Percentiles rank a stretch among this genome's conserved stretches.
These are phyloP conservation scores for Coracias cyanogaster DNA, from an alignment of 2,797 vertebrate species.

Conservation along the genomic window DNA sequence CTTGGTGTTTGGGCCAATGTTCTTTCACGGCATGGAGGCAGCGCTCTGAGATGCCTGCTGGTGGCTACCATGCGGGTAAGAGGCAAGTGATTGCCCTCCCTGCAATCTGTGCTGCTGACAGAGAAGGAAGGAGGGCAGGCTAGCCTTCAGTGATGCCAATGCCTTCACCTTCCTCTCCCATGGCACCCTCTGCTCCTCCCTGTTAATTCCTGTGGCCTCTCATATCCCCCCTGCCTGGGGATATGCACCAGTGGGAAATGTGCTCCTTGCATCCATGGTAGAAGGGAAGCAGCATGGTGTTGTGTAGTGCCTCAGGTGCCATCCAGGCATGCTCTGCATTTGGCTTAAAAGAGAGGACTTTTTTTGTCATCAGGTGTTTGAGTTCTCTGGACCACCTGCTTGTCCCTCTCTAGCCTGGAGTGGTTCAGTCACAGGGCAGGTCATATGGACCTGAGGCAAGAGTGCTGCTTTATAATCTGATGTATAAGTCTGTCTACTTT, in stretches of 20 bases:
- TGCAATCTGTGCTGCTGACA: neutral
- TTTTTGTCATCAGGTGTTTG: neutral
- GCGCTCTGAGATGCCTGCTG: neutral
- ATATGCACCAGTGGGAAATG: neutral
- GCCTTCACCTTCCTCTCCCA: neutral
- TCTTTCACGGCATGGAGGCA: neutral
- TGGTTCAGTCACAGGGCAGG: neutral
- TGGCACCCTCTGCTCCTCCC: neutral
- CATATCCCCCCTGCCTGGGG: neutral
- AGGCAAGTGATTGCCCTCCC: neutral
- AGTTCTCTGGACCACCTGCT: neutral
- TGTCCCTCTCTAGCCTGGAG: neutral
- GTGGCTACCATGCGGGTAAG: neutral
- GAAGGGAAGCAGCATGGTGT: neutral
- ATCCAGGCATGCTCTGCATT: neutral
- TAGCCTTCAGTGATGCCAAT: neutral
- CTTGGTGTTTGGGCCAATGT: neutral
- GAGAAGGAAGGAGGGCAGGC: neutral
- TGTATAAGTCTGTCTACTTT: neutral
- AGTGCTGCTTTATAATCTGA: neutral
- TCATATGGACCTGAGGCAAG: accelerated
- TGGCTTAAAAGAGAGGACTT: neutral
- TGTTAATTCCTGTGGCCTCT: neutral
- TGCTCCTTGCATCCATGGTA: neutral
- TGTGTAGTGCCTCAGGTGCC: neutral